Conservation (phyloP, 1,140 invertebrate species). For the Penaeus japonicus region DNA sequence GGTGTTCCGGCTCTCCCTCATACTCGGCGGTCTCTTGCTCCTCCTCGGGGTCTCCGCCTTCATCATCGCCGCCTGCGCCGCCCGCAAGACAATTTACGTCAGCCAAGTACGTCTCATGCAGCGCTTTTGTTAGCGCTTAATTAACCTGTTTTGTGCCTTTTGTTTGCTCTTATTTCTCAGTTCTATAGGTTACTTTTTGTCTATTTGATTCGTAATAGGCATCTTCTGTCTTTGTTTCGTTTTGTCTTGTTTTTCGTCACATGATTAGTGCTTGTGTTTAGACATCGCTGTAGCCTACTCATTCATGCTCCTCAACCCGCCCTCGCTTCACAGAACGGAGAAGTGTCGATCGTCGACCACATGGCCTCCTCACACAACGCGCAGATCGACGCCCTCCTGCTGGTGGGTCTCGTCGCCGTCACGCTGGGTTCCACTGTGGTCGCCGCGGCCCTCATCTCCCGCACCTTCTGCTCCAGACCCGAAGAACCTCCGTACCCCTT, state of each 20-base stretch:
- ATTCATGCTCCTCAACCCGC: not conserved
- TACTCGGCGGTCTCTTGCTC: constrained; percentile 51
- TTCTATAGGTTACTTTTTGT: not conserved
- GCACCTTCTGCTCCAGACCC: constrained; percentile 46
- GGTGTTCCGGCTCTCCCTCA: constrained; percentile 53
- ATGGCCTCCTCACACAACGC: constrained; percentile 47
- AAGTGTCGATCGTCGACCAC: constrained; percentile 39
- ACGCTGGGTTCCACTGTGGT: constrained; percentile 47
- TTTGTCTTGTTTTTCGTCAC: no score
- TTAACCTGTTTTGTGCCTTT: not conserved
- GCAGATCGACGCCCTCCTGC: constrained; percentile 53
- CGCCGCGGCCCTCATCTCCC: constrained; percentile 49
- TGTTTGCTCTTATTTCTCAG: not conserved
- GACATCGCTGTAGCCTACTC: no score
- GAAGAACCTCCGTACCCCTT: constrained; percentile 23
- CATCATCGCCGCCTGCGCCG: constrained; percentile 49
- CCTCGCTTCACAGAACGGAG: constrained; percentile 20
- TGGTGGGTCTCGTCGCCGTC: constrained; percentile 51
- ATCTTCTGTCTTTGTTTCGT: no score
- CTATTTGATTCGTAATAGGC: no score
- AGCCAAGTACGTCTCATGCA: constrained; percentile 2
- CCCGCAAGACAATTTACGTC: constrained; percentile 37
- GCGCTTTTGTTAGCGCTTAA: not conserved
- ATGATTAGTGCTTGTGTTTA: no score
- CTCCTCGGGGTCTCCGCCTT: constrained; percentile 49